A percentile compares a stretch with the other conserved stretches of the same genome.
phyloP scores from a whole-genome alignment of 1,140 invertebrate genomes.

The Apolygus lucorum region DNA sequence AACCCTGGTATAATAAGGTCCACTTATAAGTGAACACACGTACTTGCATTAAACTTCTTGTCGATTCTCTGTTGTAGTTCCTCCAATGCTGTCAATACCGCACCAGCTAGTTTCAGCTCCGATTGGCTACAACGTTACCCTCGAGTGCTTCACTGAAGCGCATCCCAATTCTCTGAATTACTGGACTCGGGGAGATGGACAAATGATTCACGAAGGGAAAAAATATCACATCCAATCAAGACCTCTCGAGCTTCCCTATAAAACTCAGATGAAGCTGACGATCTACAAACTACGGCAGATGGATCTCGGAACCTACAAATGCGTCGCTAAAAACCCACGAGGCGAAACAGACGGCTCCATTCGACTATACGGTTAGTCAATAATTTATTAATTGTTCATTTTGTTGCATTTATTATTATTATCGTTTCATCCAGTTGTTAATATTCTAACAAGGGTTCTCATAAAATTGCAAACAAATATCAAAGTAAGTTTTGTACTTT shows the following conservation, averaged over 20 bases:
- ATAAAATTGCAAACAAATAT: too few relatives aligned
- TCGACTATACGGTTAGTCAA: conserved; percentile 73
- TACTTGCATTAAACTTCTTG: too few relatives aligned
- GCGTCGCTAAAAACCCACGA: conserved; percentile 84
- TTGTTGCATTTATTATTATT: too few relatives aligned
- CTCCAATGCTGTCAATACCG: conserved; percentile 81
- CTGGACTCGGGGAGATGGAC: conserved; percentile 76
- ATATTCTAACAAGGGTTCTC: too few relatives aligned
- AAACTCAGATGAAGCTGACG: conserved; percentile 72
- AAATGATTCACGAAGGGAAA: conserved; percentile 76
- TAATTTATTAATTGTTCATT: too few relatives aligned
- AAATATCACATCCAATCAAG: conserved; percentile 58
- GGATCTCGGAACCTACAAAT: conserved; percentile 84
- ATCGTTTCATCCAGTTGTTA: too few relatives aligned
- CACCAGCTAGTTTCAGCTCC: conserved; percentile 80
- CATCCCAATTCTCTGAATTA: conserved; percentile 85
- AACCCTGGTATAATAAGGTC: too few relatives aligned
- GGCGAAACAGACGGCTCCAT: conserved; percentile 88
- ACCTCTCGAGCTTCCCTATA: conserved; percentile 60
- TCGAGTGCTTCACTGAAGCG: conserved; percentile 83
- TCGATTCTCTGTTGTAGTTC: conserved; percentile 65
- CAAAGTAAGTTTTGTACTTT: too few relatives aligned
- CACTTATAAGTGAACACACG: too few relatives aligned
- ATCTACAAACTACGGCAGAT: conserved; percentile 60
- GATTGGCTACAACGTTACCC: conserved; percentile 64